Percentiles rank a stretch among this genome's conserved stretches.
phyloP scores from a whole-genome alignment of 2,797 vertebrate species.

The Alosa sapidissima region DNA sequence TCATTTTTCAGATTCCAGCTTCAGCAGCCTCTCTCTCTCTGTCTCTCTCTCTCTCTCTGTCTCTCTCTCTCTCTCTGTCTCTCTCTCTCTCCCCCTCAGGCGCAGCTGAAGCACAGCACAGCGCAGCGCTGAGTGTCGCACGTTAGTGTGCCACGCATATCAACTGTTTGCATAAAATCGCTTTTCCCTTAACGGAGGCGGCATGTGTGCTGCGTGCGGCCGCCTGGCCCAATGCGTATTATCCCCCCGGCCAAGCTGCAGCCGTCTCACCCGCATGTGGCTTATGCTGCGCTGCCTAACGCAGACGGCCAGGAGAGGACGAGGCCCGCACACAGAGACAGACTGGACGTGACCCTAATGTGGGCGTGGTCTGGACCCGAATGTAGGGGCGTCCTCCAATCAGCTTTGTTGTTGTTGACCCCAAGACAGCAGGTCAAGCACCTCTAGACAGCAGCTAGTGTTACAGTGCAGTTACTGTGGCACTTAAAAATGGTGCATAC shows the following conservation, averaged over 20 bases:
- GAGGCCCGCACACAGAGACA: background rate
- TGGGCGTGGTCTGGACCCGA: background rate
- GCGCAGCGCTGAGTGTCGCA: too few relatives aligned
- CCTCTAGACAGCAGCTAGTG: background rate
- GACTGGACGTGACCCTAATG: background rate
- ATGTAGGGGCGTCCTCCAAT: background rate
- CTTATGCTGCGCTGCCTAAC: too few relatives aligned
- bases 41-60: too few relatives aligned
- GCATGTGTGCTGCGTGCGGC: background rate
- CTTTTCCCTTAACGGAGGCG: background rate
- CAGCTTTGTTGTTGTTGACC: background rate
- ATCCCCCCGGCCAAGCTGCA: background rate
- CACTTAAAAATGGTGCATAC: too few relatives aligned
- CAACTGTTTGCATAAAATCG: background rate
- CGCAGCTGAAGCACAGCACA: background rate
- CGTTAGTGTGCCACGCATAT: background rate
- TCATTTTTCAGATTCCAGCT: slow-evolving; percentile 32
- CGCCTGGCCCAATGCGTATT: background rate
- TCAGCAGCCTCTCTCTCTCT: slow-evolving; percentile 26
- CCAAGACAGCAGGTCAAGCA: too few relatives aligned
- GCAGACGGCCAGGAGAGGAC: background rate
- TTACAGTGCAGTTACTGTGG: too few relatives aligned
- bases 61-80: background rate
- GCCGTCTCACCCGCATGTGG: background rate
- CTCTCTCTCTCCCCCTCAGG: background rate